phyloP scores from a whole-genome alignment of 2,888 invertebrate genomes.

The Mylabris sibirica region DNA sequence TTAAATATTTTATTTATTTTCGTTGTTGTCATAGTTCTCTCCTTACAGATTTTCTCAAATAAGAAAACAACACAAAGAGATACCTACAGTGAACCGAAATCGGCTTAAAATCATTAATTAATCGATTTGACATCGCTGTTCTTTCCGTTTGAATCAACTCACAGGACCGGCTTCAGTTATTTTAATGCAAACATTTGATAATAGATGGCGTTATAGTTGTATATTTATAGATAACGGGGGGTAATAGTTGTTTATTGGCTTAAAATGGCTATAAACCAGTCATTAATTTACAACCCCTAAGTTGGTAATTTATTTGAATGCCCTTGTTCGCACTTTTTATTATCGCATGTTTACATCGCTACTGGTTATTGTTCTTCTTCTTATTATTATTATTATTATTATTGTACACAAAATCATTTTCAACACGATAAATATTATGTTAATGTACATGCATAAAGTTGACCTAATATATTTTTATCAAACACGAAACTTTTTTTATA shows the following conservation, averaged over 20 bases:
- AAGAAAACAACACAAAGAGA: neutral
- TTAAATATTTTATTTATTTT: neutral
- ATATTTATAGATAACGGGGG: slow-evolving; percentile 29
- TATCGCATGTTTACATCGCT: slow-evolving; percentile 55
- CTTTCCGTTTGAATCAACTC: neutral
- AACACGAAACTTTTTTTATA: slow-evolving; percentile 22
- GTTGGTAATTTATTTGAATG: slow-evolving; percentile 58
- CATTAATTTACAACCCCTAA: slow-evolving; percentile 55
- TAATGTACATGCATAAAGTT: slow-evolving; percentile 23
- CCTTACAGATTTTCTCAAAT: neutral
- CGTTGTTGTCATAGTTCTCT: too few relatives aligned
- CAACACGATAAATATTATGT: slow-evolving; percentile 35
- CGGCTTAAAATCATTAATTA: slow-evolving; percentile 18
- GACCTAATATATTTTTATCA: slow-evolving; percentile 26
- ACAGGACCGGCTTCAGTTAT: slow-evolving; percentile 8
- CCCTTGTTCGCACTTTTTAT: slow-evolving; percentile 55
- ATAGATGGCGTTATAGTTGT: slow-evolving; percentile 13
- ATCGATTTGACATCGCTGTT: neutral
- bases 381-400: too few relatives aligned
- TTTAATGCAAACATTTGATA: neutral
- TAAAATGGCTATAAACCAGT: slow-evolving; percentile 53
- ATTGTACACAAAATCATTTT: slow-evolving; percentile 40
- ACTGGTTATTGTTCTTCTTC: slow-evolving; percentile 39
- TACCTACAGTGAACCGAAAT: slow-evolving; percentile 3
- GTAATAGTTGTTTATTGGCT: slow-evolving; percentile 43